A percentile compares a stretch with the other conserved stretches of the same genome.
These are phyloP conservation scores for Sinhomidia bicolor DNA, from an alignment of 2,888 invertebrate genomes.

Conservation along the genomic window DNA sequence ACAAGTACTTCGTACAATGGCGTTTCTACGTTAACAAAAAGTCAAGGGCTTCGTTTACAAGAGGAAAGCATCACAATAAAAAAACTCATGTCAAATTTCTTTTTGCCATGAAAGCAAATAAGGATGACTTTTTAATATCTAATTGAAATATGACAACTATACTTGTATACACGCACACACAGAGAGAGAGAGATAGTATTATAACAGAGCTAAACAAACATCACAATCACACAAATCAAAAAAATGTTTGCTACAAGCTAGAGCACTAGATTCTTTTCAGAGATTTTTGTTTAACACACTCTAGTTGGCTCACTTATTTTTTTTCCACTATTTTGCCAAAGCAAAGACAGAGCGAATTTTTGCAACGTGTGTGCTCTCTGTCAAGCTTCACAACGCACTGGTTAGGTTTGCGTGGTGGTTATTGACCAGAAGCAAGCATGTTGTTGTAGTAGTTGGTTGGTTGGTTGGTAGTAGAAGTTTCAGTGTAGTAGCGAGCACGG, in stretches of 20 bases:
- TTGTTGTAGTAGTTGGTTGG: background rate
- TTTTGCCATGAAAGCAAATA: too few relatives aligned
- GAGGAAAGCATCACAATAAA: background rate
- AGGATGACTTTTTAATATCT: too few relatives aligned
- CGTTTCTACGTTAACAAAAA: background rate
- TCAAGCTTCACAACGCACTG: slow-evolving; percentile 32
- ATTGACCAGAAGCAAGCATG: slow-evolving; percentile 31
- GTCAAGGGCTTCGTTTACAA: slow-evolving; percentile 5
- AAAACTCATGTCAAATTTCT: too few relatives aligned
- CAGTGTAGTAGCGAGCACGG: background rate
- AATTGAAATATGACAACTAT: too few relatives aligned
- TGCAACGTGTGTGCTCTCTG: slow-evolving; percentile 43
- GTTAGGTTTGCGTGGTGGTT: slow-evolving; percentile 27
- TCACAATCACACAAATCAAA: background rate
- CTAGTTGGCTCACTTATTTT: background rate
- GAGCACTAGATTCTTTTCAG: background rate
- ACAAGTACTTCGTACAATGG: too few relatives aligned
- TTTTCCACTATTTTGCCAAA: background rate
- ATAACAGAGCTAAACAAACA: background rate
- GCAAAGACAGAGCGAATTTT: slow-evolving; percentile 14
- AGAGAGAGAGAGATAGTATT: too few relatives aligned
- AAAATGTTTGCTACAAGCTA: background rate
- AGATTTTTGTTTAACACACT: background rate
- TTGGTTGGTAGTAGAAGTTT: too few relatives aligned
- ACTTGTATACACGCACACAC: too few relatives aligned